phyloP scores from a whole-genome alignment of 2,797 vertebrate species.

The Holocentrus rufus region DNA sequence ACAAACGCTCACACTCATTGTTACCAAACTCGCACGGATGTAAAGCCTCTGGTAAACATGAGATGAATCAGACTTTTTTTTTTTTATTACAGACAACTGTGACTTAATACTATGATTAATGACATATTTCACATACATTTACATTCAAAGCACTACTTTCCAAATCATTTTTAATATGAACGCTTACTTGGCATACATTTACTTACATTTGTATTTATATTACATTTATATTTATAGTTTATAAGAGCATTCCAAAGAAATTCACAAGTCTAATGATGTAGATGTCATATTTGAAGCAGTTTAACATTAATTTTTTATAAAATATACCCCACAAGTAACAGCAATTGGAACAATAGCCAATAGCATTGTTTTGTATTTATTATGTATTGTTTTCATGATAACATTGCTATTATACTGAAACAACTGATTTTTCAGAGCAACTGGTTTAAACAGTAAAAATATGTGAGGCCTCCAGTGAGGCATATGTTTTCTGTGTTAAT shows the following conservation, averaged over 20 bases:
- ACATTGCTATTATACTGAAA: too few species aligned
- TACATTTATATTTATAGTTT: too few species aligned
- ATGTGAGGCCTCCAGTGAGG: not conserved
- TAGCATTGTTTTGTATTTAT: too few species aligned
- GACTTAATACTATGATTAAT: conserved; percentile 52
- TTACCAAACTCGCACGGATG: conserved; percentile 39
- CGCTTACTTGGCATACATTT: not conserved
- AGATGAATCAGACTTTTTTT: conserved; percentile 33
- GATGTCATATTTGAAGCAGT: not conserved
- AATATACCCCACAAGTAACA: not conserved
- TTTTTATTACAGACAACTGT: not conserved
- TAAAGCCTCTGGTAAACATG: conserved; percentile 44
- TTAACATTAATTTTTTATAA: not conserved
- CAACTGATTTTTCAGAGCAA: too few species aligned
- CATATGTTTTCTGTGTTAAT: not conserved
- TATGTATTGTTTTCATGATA: too few species aligned
- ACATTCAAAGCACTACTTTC: conserved; percentile 8
- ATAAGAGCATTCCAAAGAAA: too few species aligned
- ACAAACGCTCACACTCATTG: conserved; percentile 32
- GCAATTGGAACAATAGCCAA: too few species aligned
- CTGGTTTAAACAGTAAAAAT: not conserved
- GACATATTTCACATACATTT: conserved; percentile 48
- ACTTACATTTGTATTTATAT: too few species aligned
- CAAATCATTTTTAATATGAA: conserved; percentile 10
- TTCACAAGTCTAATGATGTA: too few species aligned